Base-by-base conservation (phyloP, 2,888 invertebrate species). In the Tanypteryx hageni region DNA sequence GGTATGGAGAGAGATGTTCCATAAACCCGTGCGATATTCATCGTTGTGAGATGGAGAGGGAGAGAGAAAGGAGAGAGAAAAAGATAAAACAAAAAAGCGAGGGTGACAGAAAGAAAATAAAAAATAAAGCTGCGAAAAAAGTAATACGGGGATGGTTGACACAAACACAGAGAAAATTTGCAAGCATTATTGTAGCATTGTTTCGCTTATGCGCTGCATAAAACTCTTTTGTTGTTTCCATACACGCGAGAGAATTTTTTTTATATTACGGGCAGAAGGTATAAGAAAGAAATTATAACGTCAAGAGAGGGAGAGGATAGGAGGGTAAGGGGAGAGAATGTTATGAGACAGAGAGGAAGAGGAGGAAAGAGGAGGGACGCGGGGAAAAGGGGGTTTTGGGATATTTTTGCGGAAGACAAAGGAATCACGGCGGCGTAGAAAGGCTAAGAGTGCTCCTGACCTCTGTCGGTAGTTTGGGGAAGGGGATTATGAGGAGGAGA, bases 351-450 rank as follows among this genome's bases (percentile, higher is more conserved):
- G 44, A 44, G 44, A 44, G 44, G 5, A 5, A 44, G 44, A 44
- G n/a, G 44, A 44, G 44, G 5, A 5, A 44, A n/a, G n/a, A 83
- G 56, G 44, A 44, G 18, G 83, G 83, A 82, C n/a, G 64, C 13
- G 83, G 57, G 5, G 10, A 56, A n/a, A 16, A 14, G 83, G 14
- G 27, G 31, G 86, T 31, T 86, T 9, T 14, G 61, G n/a, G 89
- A 44, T 89, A 64, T 89, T 89, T 64, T 64, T 18, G 89, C 9
- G 44, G 64, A 64, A 89, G 89, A 89, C 89, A 89, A 89, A 89
- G 89, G 44, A 64, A 64, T 89, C 89, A 89, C 64, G 44, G 44
- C 64, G 27, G 64, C 68, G 64, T 61, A 86, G 86, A 27, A 57
- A 68, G 64, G 89, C 64, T 61, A 86, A 61, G 31, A 86, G 57